These are phyloP conservation scores for Propsilocerus akamusi DNA, from an alignment of 1,140 invertebrate genomes.

Conservation along the genomic window DNA sequence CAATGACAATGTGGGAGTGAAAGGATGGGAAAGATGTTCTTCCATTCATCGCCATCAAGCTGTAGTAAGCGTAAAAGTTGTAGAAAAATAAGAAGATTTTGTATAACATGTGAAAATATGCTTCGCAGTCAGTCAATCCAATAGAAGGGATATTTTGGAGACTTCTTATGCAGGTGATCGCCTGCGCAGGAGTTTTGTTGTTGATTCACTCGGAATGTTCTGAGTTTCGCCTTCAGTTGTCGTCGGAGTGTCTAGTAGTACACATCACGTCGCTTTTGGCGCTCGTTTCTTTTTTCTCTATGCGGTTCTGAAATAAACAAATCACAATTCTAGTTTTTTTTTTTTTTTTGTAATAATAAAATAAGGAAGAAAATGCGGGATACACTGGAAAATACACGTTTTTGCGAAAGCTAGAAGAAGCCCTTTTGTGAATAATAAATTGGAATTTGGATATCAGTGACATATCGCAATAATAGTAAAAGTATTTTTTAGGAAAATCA, in stretches of 20 bases:
- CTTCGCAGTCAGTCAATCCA: no score
- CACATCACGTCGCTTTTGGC: neutral
- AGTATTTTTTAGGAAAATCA: no score
- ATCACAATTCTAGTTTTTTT: no score
- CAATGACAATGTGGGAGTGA: neutral
- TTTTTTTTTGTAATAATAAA: neutral
- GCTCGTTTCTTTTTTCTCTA: neutral
- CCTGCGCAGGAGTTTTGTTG: neutral
- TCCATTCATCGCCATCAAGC: no score
- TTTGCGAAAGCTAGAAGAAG: neutral
- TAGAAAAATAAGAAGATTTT: conserved; percentile 2
- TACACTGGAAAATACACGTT: neutral
- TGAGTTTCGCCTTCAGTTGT: neutral
- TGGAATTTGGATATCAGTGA: neutral
- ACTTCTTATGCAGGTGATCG: no score
- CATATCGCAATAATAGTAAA: neutral
- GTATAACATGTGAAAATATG: neutral
- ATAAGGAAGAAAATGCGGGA: neutral
- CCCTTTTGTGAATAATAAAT: conserved; percentile 1
- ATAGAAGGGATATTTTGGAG: no score
- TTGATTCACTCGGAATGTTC: no score
- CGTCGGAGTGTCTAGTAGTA: neutral
- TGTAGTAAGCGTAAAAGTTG: neutral
- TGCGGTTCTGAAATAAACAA: neutral
- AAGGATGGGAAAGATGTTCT: neutral